Evolutionary conservation across 2,888 invertebrate species (phyloP), one percentile per base, ranked within the genome.

Genomic region (Drosophila paramelanica): DNA sequence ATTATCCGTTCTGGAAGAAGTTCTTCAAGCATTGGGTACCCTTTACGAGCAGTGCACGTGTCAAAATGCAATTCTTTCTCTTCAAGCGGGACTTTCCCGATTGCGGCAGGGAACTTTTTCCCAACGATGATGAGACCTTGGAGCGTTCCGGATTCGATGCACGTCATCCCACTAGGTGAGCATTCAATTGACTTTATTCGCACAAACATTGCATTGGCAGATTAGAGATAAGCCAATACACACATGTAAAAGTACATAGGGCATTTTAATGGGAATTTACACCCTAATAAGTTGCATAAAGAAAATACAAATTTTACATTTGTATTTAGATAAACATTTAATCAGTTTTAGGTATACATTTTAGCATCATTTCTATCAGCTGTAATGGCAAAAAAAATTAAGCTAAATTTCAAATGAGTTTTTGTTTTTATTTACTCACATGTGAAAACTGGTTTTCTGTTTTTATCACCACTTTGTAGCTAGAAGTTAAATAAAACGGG

Each of bases 151-250:
- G 84, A 2, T 92, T 91, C 57, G 80, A 92, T 79, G 76, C 80
- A 20, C 80, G 81, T 38, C 91, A 91, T 80, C 92, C 88, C 43
- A 92, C 92, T 1, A 88, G 91, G 91, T 91, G 67, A 73, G 82
- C 38, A 11, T 42, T 13, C 7, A 17, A 27, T 27, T 7, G 14
- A 13, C 20, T 43, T 33, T 23, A 23, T 25, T 58, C 23, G 20
- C 45, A 47, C 33, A 10, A 17, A 23, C 20, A 42, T 23, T 43
- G 13, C 27, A 36, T 49, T 23, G 11, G 1, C 31, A 47, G 57
- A 52, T 52, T 38, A 43, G 23, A 43, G 50, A 55, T 43, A 43
- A 56, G 25, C 3, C 10, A 33, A 20, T 13, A n/a, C 8, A 20
- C n/a, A 17, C 10, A 36, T 14, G 11, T 47, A 17, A 2, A 20